Conservation (phyloP, 2,888 invertebrate genomes). For the Synergus laeviventris region DNA sequence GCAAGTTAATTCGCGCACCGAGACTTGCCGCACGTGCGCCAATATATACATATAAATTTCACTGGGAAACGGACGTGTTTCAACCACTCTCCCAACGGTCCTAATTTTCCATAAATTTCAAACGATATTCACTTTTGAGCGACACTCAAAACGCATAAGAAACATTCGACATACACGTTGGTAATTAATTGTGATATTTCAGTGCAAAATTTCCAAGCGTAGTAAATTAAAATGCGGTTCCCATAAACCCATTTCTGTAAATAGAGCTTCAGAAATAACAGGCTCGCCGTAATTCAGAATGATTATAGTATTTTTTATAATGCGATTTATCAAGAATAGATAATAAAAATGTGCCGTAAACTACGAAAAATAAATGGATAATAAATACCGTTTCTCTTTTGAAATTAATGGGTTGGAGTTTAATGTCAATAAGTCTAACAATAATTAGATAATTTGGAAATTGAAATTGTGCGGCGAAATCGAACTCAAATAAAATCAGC, state of each 20-base stretch:
- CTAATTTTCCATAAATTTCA: conserved; percentile 36
- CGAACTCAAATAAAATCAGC: neutral
- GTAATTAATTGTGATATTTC: conserved; percentile 34
- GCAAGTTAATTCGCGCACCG: conserved; percentile 33
- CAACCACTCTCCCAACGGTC: neutral
- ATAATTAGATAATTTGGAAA: no score
- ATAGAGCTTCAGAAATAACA: neutral
- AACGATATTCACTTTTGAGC: conserved; percentile 30
- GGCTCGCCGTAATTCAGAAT: neutral
- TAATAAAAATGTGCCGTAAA: no score
- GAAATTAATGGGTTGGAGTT: no score
- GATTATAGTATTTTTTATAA: neutral
- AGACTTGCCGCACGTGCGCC: conserved; percentile 28
- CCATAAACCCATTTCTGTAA: neutral
- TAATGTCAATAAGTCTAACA: no score
- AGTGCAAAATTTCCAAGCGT: neutral
- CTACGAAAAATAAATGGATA: no score
- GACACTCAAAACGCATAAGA: conserved; percentile 8
- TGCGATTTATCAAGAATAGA: no score
- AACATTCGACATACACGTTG: conserved; percentile 21
- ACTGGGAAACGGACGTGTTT: conserved; percentile 5
- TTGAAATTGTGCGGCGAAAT: neutral
- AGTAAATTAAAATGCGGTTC: conserved; percentile 11
- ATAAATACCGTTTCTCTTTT: no score
- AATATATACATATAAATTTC: conserved; percentile 17